These are phyloP conservation scores for Littorina saxatilis DNA, from an alignment of 1,140 invertebrate species.

Conservation along the genomic window DNA sequence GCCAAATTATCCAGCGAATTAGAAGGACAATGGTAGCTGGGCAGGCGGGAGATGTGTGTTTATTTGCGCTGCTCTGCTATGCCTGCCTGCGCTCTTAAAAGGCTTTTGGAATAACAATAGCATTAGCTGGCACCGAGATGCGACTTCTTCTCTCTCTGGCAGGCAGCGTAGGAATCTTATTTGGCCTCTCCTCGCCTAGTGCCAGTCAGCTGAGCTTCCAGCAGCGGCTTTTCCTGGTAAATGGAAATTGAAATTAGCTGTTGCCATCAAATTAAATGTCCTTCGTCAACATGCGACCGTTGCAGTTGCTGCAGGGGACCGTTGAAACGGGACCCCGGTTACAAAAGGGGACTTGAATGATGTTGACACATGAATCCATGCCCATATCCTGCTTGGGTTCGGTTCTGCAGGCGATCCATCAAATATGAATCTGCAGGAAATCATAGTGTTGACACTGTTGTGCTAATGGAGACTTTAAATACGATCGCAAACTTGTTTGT, in stretches of 20 bases:
- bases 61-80: neutral
- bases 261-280: slow-evolving; percentile 11
- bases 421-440: no score
- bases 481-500: no score
- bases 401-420: no score
- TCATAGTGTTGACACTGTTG: no score
- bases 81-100: neutral
- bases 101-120: slow-evolving; percentile 6
- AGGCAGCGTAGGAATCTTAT: neutral
- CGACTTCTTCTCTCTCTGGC: neutral
- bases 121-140: slow-evolving; percentile 2
- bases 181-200: no score
- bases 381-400: neutral
- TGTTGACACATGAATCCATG: neutral
- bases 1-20: slow-evolving; percentile 16
- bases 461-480: no score
- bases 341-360: neutral
- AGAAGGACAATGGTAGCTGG: neutral
- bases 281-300: neutral
- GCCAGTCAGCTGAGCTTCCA: neutral
- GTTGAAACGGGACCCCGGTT: neutral
- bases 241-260: neutral
- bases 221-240: neutral
- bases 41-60: neutral
- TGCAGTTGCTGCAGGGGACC: neutral